Base-by-base conservation (phyloP, 2,113 vertebrate species). In the Amblyopsis rosae region DNA sequence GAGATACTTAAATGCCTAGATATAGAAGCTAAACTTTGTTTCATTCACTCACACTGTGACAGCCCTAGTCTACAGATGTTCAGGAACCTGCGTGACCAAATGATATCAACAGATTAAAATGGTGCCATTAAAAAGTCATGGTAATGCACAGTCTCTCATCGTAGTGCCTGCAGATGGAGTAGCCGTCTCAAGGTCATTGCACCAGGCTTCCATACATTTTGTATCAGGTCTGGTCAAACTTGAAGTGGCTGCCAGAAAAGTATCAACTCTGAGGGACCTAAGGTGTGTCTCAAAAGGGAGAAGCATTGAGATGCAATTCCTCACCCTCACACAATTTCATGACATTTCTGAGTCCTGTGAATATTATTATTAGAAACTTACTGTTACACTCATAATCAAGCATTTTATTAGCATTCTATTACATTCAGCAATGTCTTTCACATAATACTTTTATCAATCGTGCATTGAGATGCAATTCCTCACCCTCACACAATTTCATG, bases 121-220 rank as follows among this genome's bases (percentile, higher is more conserved):
- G 7, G 13, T 41, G 10, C 33, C 45, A 49, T 49, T 64, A 83
- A 67, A 83, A 79, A 75, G 65, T 71, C 75, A 86, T 75, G 71
- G 70, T 80, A 81, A 86, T 87, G 69, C 58, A 78, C 71, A 64
- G 62, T 65, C 77, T 65, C 62, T 49, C 66, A 67, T 70, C 70
- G 59, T 55, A 17, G 55, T 55, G 65, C 55, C 67, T 46, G 57
- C 66, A 76, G 59, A 63, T 6, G 49, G 65, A 71, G 67, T 67
- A 35, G 41, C 11, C 3, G 60, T 77, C 69, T 83, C 83, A 86
- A 86, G 84, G 87, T 91, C 68, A 84, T 78, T 70, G 58, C 62
- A 62, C 57, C 16, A 59, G 69, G 57, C 46, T 70, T 57, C 35
- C 54, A 84, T 90, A 62, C 86, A 90, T 87, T 62, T 89, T 90